Base-by-base conservation (phyloP, 2,797 vertebrate species). In the Coranthus polyacanthus region DNA sequence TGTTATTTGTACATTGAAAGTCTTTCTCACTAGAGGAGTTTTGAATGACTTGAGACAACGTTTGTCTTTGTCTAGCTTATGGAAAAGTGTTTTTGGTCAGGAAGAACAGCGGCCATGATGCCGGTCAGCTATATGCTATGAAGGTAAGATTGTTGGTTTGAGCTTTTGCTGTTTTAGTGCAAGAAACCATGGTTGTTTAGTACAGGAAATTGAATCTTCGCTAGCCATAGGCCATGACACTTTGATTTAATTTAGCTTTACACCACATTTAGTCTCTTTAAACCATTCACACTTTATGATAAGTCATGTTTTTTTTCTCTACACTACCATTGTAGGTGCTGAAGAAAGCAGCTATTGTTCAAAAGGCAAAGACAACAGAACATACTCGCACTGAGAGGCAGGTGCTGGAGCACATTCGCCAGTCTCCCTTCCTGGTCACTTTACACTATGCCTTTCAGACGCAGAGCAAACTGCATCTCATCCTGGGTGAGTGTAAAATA, bases 401-500 rank as follows among this genome's bases (percentile, higher is more conserved):
- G 1, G 96, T 98, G 64, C 87, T 98, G 70, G 96, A 97, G 80
- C 94, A 97, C 78, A 96, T 98, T 44, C 95, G 96, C 53, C 94
- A 97, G 90, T 96, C 96, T 0, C 96, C 96, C 21, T 98, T 98
- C 90, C 92, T 98, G 72, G 96, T 98, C 80, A 97, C 96, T 0
- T 94, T 98, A 59, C 96, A 98, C 89, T 98, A 97, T 1, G 96
- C 96, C 87, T 97, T 98, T 88, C 96, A 98, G 92, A 98, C 96
- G 0, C 95, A 97, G 15, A 95, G 96, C 88, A 97, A 97, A 70
- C 94, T 98, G 24, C 96, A 98, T 68, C 96, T 98, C 63, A 97
- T 98, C 84, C 89, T 98, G 55, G 96, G 96, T 98, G 88, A 91
- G 93, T 67, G n/a, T n/a, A n/a, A n/a, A n/a, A n/a, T n/a, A n/a